Base-by-base conservation (phyloP, 92 coral and sea anemone species). In the Isaurus tuberculatus region DNA sequence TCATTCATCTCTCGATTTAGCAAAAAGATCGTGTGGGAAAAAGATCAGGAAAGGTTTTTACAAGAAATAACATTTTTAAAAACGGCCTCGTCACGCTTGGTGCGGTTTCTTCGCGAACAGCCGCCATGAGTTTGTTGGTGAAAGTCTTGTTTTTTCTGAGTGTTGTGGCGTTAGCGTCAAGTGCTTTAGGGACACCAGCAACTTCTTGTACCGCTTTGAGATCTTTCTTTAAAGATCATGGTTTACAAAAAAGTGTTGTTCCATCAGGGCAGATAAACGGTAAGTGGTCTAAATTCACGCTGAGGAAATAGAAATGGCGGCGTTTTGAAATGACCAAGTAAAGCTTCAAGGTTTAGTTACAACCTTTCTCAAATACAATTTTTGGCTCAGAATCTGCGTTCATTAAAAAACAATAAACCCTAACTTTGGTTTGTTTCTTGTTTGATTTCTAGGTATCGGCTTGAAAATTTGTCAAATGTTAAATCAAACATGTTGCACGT, bases 261-360 rank as follows among this genome's bases (percentile, higher is more conserved):
- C 82, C 70, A 20, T 33, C 70, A 25, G 34, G 70, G 6, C 55
- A 5, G 23, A 13, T 31, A 22, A 69, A 11, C 82, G 82, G 82
- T 77, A 40, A 77, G 82, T 60, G 82, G 82, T 77, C 70, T n/a
- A 74, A 57, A 0, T 77, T 77, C 82, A 57, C 70, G 82, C 82
- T 77, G 82, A 5, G 82, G 82, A 14, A 34, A 55, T 31, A 34
- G 65, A 26, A 77, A 55, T 77, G 82, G 82, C 53, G 82, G 70
- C 82, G 51, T 58, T 77, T 43, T 16, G 26, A 32, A 42, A 42
- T 27, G 58, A 42, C 33, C 13, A 19, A 16, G 34, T 30, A 20
- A 26, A 19, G 25, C 22, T 53, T 63, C 9, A 11, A 10, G 10
- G 14, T 30, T 55, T 13, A 30, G 17, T 22, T 36, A 11, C 37